phyloP scores from a whole-genome alignment of 2,113 vertebrate species.

The Dasypus novemcinctus region DNA sequence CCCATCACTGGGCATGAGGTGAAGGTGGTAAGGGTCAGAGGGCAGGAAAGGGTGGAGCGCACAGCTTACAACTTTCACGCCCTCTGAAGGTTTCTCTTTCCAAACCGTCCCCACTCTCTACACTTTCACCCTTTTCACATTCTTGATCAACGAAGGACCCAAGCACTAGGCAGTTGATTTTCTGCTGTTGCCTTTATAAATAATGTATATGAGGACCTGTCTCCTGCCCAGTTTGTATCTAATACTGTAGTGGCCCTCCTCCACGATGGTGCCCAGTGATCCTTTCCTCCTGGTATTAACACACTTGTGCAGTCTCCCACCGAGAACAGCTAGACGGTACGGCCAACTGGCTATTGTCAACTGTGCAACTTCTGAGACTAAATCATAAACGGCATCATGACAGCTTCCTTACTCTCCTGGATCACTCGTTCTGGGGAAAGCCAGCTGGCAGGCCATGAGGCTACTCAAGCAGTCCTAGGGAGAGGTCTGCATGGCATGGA shows the following conservation, averaged over 20 bases:
- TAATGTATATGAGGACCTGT: rapidly evolving
- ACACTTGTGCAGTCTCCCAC: rapidly evolving
- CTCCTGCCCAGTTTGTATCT: not conserved
- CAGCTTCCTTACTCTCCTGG: no score
- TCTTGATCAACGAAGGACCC: not conserved
- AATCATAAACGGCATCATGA: not conserved
- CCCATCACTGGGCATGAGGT: not conserved
- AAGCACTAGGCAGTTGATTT: not conserved
- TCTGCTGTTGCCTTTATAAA: not conserved
- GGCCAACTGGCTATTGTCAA: not conserved
- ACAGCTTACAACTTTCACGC: not conserved
- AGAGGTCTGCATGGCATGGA: no score
- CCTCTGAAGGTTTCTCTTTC: not conserved
- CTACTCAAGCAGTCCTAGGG: no score
- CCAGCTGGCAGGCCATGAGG: no score
- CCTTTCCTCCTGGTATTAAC: not conserved
- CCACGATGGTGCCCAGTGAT: not conserved
- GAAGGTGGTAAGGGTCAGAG: not conserved
- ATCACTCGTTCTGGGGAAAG: no score
- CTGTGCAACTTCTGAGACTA: not conserved
- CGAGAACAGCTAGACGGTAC: not conserved
- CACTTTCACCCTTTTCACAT: not conserved
- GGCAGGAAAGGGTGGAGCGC: no score
- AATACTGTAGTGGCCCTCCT: not conserved
- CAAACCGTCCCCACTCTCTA: not conserved